phyloP scores from a whole-genome alignment of 2,888 invertebrate genomes.

The Matsumyia berberina region DNA sequence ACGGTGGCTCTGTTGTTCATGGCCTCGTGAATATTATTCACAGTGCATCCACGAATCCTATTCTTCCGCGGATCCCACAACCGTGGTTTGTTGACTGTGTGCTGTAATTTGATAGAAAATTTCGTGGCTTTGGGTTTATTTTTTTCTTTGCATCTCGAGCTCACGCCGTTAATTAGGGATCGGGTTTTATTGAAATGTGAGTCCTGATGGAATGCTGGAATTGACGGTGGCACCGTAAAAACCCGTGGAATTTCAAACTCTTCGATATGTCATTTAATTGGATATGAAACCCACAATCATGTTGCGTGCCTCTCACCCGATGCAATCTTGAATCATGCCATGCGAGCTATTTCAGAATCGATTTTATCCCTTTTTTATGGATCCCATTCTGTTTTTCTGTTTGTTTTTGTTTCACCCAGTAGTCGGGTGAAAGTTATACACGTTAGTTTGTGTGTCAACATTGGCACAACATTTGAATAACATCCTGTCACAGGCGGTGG shows the following conservation, averaged over 20 bases:
- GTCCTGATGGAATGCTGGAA: constrained; percentile 11
- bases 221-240: constrained; percentile 41
- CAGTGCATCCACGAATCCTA: constrained; percentile 36
- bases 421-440: constrained; percentile 48
- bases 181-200: constrained; percentile 34
- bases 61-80: constrained; percentile 40
- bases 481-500: constrained; percentile 64
- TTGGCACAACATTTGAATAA: constrained; percentile 72
- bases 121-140: constrained; percentile 13
- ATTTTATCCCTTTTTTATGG: constrained; percentile 25
- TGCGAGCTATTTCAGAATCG: constrained; percentile 53
- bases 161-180: constrained; percentile 64
- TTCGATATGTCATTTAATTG: constrained; percentile 64
- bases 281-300: constrained; percentile 44
- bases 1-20: constrained; percentile 8
- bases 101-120: constrained; percentile 43
- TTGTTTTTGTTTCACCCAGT: constrained; percentile 17
- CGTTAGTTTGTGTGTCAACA: constrained; percentile 70
- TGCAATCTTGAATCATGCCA: constrained; percentile 56
- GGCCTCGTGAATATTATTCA: constrained; percentile 54
- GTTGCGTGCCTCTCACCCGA: too few relatives aligned
- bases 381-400: constrained; percentile 13
- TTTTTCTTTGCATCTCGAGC: constrained; percentile 26
- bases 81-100: constrained; percentile 19
- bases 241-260: constrained; percentile 40